These are phyloP conservation scores for Himalopsyche japonica DNA, from an alignment of 2,888 invertebrate species.

Conservation along the genomic window DNA sequence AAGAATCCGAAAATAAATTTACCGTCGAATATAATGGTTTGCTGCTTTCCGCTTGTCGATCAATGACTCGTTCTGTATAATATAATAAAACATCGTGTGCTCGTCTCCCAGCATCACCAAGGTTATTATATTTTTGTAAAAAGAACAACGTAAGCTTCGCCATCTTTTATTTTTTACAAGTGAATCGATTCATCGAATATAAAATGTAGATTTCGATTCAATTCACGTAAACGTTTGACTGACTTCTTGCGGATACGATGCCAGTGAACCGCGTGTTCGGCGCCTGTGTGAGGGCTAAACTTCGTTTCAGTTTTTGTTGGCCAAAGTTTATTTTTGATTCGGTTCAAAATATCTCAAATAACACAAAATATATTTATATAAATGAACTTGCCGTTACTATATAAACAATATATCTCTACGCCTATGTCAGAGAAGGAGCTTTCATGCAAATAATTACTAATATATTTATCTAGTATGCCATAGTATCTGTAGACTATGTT, in stretches of 20 bases:
- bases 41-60: neutral
- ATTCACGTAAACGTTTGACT: neutral
- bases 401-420: no score
- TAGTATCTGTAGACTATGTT: no score
- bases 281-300: neutral
- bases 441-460: no score
- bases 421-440: no score
- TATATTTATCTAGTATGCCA: no score
- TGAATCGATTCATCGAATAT: neutral
- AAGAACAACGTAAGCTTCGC: neutral
- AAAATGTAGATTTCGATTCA: neutral
- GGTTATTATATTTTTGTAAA: neutral
- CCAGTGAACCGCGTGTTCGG: neutral
- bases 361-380: no score
- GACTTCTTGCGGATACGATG: neutral
- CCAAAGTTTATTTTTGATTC: no score
- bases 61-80: neutral
- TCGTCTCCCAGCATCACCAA: neutral
- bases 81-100: neutral
- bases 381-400: no score
- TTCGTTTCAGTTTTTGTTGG: neutral
- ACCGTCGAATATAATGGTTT: neutral
- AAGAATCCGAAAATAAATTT: neutral
- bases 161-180: neutral
- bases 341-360: no score